Percentiles rank a stretch among this genome's conserved stretches.
These are phyloP conservation scores for Zootoca vivipara DNA, from an alignment of 2,113 vertebrate species.

Conservation along the genomic window DNA sequence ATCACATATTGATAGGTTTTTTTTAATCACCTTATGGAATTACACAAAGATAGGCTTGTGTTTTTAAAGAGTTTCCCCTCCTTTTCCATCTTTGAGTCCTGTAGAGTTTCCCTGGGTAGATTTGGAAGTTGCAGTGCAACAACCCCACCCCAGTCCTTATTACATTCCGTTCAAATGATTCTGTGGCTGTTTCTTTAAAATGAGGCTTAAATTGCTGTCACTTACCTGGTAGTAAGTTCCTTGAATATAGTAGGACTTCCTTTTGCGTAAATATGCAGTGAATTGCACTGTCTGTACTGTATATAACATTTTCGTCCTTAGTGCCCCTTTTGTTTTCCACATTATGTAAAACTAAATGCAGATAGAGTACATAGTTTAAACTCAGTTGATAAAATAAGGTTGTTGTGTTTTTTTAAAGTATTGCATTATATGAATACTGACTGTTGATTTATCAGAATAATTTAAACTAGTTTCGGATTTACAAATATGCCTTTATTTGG, in stretches of 20 bases:
- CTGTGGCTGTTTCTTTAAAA: slow-evolving; percentile 1
- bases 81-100: slow-evolving; percentile 39
- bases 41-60: slow-evolving; percentile 53
- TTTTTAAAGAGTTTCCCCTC: slow-evolving; percentile 42
- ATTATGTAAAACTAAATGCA: background rate
- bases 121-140: background rate
- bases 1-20: slow-evolving; percentile 40
- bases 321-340: background rate
- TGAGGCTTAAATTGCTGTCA: background rate
- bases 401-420: background rate
- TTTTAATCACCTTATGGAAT: slow-evolving; percentile 26
- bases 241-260: background rate
- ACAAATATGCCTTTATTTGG: no score
- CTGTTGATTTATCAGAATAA: background rate
- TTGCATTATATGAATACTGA: background rate
- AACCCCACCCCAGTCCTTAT: background rate
- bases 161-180: background rate
- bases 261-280: background rate
- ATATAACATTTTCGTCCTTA: background rate
- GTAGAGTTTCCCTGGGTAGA: slow-evolving; percentile 11
- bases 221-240: background rate
- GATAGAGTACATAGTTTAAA: background rate
- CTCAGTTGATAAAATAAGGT: background rate
- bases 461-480: background rate
- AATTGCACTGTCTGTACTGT: background rate